Percentiles rank a stretch among this genome's conserved stretches.
Evolutionary conservation across 1,140 invertebrate genomes (phyloP).

Genomic region (Papilio glaucus): DNA sequence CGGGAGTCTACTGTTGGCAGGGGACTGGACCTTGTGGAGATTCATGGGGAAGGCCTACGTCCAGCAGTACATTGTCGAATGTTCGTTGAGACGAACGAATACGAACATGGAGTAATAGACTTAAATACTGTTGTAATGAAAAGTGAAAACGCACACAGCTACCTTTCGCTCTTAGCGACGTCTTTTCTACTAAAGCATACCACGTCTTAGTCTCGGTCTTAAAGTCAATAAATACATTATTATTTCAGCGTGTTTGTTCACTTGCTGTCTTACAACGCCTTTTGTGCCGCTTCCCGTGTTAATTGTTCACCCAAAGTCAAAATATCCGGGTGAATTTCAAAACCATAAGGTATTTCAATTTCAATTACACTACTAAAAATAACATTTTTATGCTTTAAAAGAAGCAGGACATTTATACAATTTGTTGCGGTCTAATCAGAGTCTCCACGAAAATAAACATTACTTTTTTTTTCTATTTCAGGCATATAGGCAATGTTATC

Average conservation of each 20-base stretch:
- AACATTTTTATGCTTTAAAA: too few species aligned
- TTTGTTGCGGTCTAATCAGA: constrained; percentile 47
- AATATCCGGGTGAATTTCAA: background rate
- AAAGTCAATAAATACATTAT: background rate
- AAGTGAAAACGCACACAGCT: too few species aligned
- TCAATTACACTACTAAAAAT: too few species aligned
- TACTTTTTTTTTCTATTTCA: constrained; percentile 41
- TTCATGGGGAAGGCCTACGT: too few species aligned
- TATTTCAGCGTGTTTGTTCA: constrained; percentile 61
- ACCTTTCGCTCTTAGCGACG: too few species aligned
- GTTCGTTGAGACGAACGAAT: too few species aligned
- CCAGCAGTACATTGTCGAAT: too few species aligned
- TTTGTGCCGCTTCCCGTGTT: constrained; percentile 57
- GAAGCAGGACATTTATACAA: too few species aligned
- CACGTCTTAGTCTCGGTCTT: background rate
- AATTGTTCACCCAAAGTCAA: constrained; percentile 46
- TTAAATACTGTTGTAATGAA: too few species aligned
- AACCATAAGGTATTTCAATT: constrained; percentile 13
- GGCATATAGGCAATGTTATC: constrained; percentile 40
- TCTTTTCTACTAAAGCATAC: background rate
- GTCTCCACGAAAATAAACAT: constrained; percentile 10
- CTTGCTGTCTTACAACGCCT: constrained; percentile 59
- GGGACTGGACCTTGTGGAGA: too few species aligned
- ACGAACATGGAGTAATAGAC: too few species aligned
- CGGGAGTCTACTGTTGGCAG: too few species aligned